Evolutionary conservation across 1,140 invertebrate species (phyloP).

Genomic region (Anastrepha obliqua): DNA sequence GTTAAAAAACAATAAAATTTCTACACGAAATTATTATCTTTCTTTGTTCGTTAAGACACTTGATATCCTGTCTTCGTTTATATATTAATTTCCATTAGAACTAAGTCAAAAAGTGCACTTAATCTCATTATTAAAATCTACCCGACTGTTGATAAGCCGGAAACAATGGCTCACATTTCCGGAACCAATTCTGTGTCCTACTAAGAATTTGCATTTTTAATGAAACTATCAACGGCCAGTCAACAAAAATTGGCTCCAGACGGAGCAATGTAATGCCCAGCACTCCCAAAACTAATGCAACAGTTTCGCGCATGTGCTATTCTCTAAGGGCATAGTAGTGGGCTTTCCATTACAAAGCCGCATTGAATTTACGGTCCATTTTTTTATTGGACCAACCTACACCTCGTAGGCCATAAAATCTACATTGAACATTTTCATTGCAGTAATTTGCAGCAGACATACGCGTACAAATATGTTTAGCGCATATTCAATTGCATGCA

Average conservation of each 20-base stretch:
- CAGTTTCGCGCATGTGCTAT: neutral
- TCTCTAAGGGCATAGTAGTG: neutral
- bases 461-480: too few species aligned
- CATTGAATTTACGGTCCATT: neutral
- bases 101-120: too few species aligned
- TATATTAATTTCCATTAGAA: too few species aligned
- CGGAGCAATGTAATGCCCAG: neutral
- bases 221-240: neutral
- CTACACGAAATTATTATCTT: too few species aligned
- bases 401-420: conserved; percentile 6
- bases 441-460: neutral
- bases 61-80: too few species aligned
- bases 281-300: neutral
- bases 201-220: conserved; percentile 14
- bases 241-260: neutral
- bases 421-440: neutral
- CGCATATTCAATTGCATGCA: too few species aligned
- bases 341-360: neutral
- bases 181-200: neutral
- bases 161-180: neutral
- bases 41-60: too few species aligned
- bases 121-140: too few species aligned
- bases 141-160: too few species aligned
- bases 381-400: neutral
- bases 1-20: too few species aligned